Evolutionary conservation across 2,113 vertebrate genomes (phyloP).

Genomic region (Sebastes schlegelii): DNA sequence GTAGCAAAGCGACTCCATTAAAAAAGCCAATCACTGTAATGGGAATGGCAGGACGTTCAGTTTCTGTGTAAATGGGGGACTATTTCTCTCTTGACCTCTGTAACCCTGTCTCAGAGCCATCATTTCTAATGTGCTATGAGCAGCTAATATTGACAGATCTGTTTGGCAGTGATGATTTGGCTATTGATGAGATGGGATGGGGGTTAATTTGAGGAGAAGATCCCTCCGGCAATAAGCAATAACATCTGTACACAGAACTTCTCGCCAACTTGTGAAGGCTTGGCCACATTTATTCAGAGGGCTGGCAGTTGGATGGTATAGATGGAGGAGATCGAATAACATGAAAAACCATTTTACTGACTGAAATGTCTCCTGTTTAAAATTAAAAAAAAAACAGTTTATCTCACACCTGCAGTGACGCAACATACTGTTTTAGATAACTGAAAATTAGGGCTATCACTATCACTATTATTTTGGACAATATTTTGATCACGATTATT

Average conservation of each 20-base stretch:
- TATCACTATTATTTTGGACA: no score
- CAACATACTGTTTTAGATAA: slow-evolving; percentile 4
- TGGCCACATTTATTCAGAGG: neutral
- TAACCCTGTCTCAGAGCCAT: slow-evolving; percentile 37
- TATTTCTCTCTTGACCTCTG: slow-evolving; percentile 41
- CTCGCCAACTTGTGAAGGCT: neutral
- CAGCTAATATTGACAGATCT: slow-evolving; percentile 57
- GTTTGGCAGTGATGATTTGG: slow-evolving; percentile 40
- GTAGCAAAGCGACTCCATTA: slow-evolving; percentile 40
- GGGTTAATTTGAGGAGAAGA: slow-evolving; percentile 23
- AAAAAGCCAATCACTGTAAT: slow-evolving; percentile 63
- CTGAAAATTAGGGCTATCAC: neutral
- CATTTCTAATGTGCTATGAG: slow-evolving; percentile 20
- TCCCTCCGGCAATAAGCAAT: neutral
- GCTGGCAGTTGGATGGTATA: neutral
- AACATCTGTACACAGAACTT: neutral
- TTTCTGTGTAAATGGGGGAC: slow-evolving; percentile 32
- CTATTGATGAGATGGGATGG: slow-evolving; percentile 41
- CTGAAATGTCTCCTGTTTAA: neutral
- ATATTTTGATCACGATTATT: no score
- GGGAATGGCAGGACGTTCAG: slow-evolving; percentile 20
- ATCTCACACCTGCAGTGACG: neutral
- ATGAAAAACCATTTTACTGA: neutral
- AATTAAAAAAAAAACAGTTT: neutral
- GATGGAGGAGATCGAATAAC: neutral